Percentiles rank a stretch among this genome's conserved stretches.
Evolutionary conservation across 2,888 invertebrate genomes (phyloP).

Genomic region (Eupithecia centaureata): DNA sequence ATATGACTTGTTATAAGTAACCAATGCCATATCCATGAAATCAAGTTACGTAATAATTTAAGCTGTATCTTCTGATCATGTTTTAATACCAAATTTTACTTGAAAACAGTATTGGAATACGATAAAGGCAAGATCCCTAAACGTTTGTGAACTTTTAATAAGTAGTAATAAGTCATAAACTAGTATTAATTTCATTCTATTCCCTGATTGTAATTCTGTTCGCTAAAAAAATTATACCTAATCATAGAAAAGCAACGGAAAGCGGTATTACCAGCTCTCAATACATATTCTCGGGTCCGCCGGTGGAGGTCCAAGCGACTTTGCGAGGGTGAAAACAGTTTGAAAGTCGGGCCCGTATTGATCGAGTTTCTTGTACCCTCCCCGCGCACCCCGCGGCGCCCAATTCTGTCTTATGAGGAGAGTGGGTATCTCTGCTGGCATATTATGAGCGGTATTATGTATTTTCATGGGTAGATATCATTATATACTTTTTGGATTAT

Average conservation of each 20-base stretch:
- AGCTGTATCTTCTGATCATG: no score
- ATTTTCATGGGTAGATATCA: background rate
- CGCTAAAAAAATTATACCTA: no score
- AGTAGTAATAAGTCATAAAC: no score
- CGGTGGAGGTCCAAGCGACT: constrained; percentile 79
- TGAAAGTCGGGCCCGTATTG: constrained; percentile 84
- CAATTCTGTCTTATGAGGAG: constrained; percentile 67
- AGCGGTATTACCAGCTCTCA: constrained; percentile 55
- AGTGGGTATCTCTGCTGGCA: background rate
- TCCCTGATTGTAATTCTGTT: no score
- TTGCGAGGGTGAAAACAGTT: constrained; percentile 84
- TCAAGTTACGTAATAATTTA: no score
- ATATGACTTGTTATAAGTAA: no score
- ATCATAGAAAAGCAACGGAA: background rate
- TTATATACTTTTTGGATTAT: no score
- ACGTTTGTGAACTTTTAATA: background rate
- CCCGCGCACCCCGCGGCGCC: constrained; percentile 62
- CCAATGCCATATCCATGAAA: no score
- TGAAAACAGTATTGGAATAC: background rate
- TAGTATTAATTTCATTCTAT: no score
- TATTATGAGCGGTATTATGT: background rate
- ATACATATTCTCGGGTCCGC: constrained; percentile 56
- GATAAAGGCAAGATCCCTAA: background rate
- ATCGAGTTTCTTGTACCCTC: constrained; percentile 80
- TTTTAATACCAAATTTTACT: background rate